Evolutionary conservation across 53 echinoderm and acorn worm species (phyloP).

Genomic region (Apostichopus leukothele): DNA sequence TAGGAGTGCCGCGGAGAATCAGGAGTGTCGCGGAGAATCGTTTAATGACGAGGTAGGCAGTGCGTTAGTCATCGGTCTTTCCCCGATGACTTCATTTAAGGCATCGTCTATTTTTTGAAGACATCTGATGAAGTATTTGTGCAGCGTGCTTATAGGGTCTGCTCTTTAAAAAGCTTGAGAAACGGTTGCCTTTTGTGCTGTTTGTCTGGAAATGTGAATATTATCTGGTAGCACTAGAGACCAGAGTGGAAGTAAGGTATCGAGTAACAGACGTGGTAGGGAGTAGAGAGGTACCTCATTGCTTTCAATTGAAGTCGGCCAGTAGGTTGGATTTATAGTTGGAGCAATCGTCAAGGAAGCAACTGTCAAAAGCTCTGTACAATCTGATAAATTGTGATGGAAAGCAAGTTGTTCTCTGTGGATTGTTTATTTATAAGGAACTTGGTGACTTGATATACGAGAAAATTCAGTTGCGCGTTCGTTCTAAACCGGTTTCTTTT

Average conservation of each 20-base stretch:
- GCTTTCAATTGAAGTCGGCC: too few species aligned
- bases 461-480: too few species aligned
- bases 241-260: neutral
- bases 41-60: neutral
- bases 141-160: neutral
- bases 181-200: neutral
- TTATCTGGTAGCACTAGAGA: neutral
- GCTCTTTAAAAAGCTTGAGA: neutral
- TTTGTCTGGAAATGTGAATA: slow-evolving; percentile 14
- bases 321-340: too few species aligned
- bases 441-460: too few species aligned
- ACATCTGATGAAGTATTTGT: neutral
- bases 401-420: too few species aligned
- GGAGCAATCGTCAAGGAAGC: too few species aligned
- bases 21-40: neutral
- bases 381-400: too few species aligned
- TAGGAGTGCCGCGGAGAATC: neutral
- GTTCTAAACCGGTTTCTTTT: too few species aligned
- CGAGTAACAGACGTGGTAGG: neutral
- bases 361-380: too few species aligned
- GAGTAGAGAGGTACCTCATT: neutral
- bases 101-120: neutral
- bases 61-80: slow-evolving; percentile 1
- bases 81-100: slow-evolving; percentile 6
- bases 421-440: too few species aligned